phyloP scores from a whole-genome alignment of 2,888 invertebrate species.

The Nephrotoma guestfalica region DNA sequence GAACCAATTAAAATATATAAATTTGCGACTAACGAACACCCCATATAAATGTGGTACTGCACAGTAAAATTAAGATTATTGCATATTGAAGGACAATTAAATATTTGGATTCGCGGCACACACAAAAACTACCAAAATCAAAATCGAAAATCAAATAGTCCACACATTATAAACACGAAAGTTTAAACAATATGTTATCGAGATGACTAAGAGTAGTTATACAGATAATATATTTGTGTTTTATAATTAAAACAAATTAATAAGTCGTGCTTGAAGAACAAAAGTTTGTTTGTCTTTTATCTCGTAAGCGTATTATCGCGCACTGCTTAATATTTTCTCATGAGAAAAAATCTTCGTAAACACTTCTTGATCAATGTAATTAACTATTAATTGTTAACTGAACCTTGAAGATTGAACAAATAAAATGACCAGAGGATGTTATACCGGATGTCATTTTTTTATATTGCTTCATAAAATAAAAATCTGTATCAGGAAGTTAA shows the following conservation, averaged over 20 bases:
- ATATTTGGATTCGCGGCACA: neutral
- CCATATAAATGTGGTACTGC: neutral
- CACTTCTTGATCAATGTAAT: neutral
- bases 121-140: neutral
- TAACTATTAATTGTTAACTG: neutral
- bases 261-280: neutral
- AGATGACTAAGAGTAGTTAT: neutral
- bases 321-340: neutral
- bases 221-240: neutral
- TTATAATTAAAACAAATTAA: neutral
- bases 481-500: neutral
- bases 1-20: neutral
- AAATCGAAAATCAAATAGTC: neutral
- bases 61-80: neutral
- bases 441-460: neutral
- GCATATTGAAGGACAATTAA: neutral
- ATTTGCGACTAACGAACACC: neutral
- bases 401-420: neutral
- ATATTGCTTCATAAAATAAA: neutral
- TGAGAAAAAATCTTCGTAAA: neutral
- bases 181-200: neutral
- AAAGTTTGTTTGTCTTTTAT: neutral
- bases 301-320: neutral
- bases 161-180: neutral
- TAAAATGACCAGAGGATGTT: neutral